Percentiles rank a stretch among this genome's conserved stretches.
These are phyloP conservation scores for Patella depressa DNA, from an alignment of 2,888 invertebrate species.

Conservation along the genomic window DNA sequence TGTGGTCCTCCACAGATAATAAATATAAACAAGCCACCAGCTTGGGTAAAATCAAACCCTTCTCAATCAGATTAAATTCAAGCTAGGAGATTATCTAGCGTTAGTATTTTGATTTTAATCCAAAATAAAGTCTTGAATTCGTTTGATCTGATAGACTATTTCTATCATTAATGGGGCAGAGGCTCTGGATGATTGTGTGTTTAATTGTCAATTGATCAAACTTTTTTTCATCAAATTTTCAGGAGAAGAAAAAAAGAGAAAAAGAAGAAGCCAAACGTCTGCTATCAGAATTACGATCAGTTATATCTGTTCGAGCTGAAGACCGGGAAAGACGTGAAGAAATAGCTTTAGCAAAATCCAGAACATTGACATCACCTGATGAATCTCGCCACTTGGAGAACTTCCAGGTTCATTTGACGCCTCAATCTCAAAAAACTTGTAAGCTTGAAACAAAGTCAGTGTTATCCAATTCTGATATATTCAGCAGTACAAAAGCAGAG, in stretches of 20 bases:
- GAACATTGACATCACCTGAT: slow-evolving; percentile 11
- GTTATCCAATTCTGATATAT: neutral
- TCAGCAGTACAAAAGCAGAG: neutral
- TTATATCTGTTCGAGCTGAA: slow-evolving; percentile 59
- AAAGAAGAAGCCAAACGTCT: slow-evolving; percentile 57
- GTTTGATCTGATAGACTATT: too few species aligned
- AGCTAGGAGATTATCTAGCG: too few species aligned
- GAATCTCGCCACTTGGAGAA: neutral
- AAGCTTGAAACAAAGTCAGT: neutral
- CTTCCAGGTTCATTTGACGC: neutral
- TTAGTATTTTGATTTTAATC: too few species aligned
- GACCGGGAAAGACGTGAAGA: slow-evolving; percentile 52
- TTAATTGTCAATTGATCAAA: too few species aligned
- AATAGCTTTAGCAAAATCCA: slow-evolving; percentile 40
- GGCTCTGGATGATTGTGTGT: too few species aligned
- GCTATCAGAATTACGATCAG: slow-evolving; percentile 59
- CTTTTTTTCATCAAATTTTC: slow-evolving; percentile 13
- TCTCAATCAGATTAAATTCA: too few species aligned
- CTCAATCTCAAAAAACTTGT: neutral
- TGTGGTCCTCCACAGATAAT: too few species aligned
- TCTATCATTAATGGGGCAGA: too few species aligned
- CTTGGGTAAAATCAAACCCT: too few species aligned
- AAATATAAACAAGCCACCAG: too few species aligned
- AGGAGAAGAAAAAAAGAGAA: slow-evolving; percentile 54
- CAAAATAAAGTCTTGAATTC: too few species aligned